Evolutionary conservation across 2,797 vertebrate genomes (phyloP).

Genomic region (Tauraco hartlaubi): DNA sequence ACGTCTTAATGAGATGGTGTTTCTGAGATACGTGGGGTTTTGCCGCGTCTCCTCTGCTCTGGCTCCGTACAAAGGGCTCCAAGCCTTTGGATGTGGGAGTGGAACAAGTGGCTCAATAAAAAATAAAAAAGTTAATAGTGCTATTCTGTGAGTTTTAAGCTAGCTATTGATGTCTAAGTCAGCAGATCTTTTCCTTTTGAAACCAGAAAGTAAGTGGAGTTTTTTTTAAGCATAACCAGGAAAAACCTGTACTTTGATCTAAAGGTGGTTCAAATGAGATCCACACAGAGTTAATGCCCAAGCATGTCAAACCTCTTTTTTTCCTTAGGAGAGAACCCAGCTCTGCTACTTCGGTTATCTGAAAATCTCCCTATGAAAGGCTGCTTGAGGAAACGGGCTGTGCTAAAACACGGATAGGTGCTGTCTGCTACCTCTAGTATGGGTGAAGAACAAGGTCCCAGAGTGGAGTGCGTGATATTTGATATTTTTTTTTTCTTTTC

Average conservation of each 20-base stretch:
- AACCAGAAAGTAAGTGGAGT: slow-evolving; percentile 67
- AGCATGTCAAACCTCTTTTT: slow-evolving; percentile 51
- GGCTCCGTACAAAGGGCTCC: slow-evolving; percentile 28
- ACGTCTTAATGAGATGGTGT: neutral
- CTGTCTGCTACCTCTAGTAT: neutral
- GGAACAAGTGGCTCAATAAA: slow-evolving; percentile 62
- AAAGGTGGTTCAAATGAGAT: slow-evolving; percentile 78
- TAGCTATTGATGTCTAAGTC: slow-evolving; percentile 80
- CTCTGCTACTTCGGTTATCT: slow-evolving; percentile 44
- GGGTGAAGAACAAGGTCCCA: neutral
- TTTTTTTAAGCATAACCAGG: slow-evolving; percentile 74
- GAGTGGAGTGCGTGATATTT: neutral
- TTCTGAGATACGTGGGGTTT: slow-evolving; percentile 5
- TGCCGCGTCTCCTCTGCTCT: neutral
- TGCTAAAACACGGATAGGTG: neutral
- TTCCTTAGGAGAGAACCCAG: slow-evolving; percentile 38
- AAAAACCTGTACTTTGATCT: slow-evolving; percentile 81
- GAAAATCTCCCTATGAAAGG: slow-evolving; percentile 30
- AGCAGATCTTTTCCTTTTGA: slow-evolving; percentile 81
- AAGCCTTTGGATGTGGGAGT: slow-evolving; percentile 21
- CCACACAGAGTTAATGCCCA: slow-evolving; percentile 66
- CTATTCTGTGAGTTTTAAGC: slow-evolving; percentile 78
- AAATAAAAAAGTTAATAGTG: slow-evolving; percentile 75
- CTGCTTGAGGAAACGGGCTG: neutral
- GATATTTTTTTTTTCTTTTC: neutral